Conservation (phyloP, 2,113 vertebrate species). For the Alligator mississippiensis region DNA sequence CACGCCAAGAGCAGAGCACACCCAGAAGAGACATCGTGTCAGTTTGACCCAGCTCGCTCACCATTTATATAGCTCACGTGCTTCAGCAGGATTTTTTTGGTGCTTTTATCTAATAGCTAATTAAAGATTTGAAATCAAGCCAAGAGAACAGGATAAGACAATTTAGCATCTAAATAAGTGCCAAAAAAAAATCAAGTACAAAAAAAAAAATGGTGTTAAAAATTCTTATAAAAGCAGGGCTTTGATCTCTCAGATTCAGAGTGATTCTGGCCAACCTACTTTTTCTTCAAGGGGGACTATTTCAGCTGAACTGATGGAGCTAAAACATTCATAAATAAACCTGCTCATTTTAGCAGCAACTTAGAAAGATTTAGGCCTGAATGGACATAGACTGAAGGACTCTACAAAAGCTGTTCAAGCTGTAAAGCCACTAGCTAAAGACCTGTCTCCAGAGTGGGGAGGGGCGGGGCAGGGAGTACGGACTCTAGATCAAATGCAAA, state of each 20-base stretch:
- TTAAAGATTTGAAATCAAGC: not conserved
- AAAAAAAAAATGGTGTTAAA: not conserved
- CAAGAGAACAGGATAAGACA: not conserved
- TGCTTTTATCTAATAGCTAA: not conserved
- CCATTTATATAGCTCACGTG: too few species aligned
- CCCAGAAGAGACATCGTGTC: too few species aligned
- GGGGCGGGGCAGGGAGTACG: too few species aligned
- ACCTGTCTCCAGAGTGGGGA: not conserved
- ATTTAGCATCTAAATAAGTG: not conserved
- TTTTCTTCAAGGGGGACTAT: not conserved
- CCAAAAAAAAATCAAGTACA: not conserved
- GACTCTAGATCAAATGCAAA: too few species aligned
- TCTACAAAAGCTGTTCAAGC: slow-evolving; percentile 35
- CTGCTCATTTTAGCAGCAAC: slow-evolving; percentile 51
- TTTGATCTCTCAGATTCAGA: not conserved
- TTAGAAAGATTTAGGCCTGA: slow-evolving; percentile 36
- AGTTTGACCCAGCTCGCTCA: too few species aligned
- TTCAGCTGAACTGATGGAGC: not conserved
- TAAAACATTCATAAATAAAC: not conserved
- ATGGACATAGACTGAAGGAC: slow-evolving; percentile 11
- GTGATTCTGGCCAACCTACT: slow-evolving; percentile 20
- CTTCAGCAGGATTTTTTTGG: too few species aligned
- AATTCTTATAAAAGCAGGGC: not conserved
- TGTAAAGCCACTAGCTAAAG: slow-evolving; percentile 18
- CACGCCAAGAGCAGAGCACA: too few species aligned